phyloP scores from a whole-genome alignment of 2,113 vertebrate species.

The Crotalus tigris region DNA sequence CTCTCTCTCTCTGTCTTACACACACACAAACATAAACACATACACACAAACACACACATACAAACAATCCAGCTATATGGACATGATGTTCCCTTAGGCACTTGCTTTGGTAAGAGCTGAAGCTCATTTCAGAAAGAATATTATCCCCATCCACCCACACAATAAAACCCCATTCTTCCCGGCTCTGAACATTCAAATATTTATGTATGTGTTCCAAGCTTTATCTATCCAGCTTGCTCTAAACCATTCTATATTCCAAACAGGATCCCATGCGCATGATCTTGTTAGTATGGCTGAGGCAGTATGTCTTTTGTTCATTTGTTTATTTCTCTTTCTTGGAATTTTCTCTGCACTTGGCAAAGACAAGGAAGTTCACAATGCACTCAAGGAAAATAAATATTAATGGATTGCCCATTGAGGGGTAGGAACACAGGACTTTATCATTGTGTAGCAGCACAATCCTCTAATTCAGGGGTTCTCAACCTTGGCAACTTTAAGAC shows the following conservation, averaged over 20 bases:
- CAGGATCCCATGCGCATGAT: neutral
- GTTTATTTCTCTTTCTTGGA: neutral
- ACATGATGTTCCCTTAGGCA: neutral
- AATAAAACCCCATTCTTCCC: neutral
- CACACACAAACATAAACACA: neutral
- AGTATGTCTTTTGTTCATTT: neutral
- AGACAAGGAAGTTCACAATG: neutral
- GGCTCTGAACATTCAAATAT: neutral
- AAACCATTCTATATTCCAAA: neutral
- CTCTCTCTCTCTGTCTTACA: too few relatives aligned
- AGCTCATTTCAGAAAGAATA: conserved; percentile 11
- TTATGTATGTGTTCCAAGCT: neutral
- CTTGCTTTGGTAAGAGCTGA: neutral
- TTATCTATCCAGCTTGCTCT: neutral
- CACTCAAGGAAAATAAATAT: neutral
- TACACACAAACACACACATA: neutral
- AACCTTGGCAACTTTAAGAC: too few relatives aligned
- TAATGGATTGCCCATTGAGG: neutral
- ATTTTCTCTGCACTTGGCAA: neutral
- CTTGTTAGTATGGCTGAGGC: neutral
- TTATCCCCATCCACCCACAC: neutral
- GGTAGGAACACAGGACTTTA: too few relatives aligned
- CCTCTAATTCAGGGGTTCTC: too few relatives aligned
- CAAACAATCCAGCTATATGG: neutral
- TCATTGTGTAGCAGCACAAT: neutral